phyloP scores from a whole-genome alignment of 2,888 invertebrate species.

The Papilio protenor region DNA sequence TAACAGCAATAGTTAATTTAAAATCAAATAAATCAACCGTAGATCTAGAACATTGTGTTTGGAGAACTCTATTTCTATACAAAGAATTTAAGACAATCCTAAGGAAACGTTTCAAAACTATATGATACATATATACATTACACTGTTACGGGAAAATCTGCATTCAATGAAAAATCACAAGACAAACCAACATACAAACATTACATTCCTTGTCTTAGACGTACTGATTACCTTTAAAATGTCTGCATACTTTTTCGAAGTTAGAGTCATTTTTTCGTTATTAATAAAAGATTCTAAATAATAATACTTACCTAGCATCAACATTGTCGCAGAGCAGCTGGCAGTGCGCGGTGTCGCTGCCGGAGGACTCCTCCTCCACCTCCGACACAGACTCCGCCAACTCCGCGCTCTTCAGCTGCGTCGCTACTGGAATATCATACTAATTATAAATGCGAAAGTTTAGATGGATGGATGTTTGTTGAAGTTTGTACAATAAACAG shows the following conservation, averaged over 20 bases:
- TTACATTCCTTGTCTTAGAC: neutral
- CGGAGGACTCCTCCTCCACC: constrained; percentile 85
- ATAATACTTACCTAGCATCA: constrained; percentile 69
- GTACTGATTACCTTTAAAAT: neutral
- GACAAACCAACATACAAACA: neutral
- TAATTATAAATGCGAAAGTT: too few relatives aligned
- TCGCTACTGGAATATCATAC: constrained; percentile 55
- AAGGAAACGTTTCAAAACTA: too few relatives aligned
- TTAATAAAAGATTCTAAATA: neutral
- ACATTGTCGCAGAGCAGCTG: constrained; percentile 79
- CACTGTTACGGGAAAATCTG: too few relatives aligned
- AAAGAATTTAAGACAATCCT: too few relatives aligned
- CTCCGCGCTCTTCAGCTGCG: constrained; percentile 77
- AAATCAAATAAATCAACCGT: too few relatives aligned
- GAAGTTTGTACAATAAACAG: too few relatives aligned
- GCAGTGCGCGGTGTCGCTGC: constrained; percentile 82
- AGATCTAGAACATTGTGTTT: too few relatives aligned
- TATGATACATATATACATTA: too few relatives aligned
- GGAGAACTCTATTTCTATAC: too few relatives aligned
- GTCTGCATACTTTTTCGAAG: neutral
- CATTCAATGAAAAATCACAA: too few relatives aligned
- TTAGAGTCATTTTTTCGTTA: neutral
- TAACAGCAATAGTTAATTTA: too few relatives aligned
- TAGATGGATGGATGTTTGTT: too few relatives aligned
- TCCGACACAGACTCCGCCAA: constrained; percentile 86